Conservation (phyloP, 2,888 invertebrate species). For the Steinernema carpocapsae region DNA sequence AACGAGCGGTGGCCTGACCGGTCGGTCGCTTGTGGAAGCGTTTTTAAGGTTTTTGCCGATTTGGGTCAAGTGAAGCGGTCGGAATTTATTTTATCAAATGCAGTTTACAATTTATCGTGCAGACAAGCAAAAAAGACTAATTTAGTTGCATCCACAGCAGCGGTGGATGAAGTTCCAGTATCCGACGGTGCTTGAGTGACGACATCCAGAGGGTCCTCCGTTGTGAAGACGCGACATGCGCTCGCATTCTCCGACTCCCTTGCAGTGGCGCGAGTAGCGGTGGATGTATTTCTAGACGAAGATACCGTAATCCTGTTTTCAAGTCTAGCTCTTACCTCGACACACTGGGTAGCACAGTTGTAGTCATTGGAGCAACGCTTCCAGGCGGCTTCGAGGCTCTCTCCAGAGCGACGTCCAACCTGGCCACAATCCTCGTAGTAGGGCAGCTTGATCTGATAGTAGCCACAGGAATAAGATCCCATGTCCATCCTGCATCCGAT, state of each 20-base stretch:
- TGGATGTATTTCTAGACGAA: slow-evolving; percentile 43
- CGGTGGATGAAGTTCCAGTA: slow-evolving; percentile 55
- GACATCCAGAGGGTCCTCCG: slow-evolving; percentile 61
- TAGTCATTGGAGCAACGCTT: slow-evolving; percentile 51
- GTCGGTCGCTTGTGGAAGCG: too few species aligned
- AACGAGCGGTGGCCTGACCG: too few species aligned
- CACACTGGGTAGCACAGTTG: slow-evolving; percentile 45
- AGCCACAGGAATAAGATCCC: slow-evolving; percentile 62
- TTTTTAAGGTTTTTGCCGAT: too few species aligned
- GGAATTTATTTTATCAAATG: too few species aligned
- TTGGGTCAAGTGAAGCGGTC: too few species aligned
- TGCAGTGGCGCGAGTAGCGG: slow-evolving; percentile 45
- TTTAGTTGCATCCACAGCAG: slow-evolving; percentile 36
- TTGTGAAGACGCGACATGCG: slow-evolving; percentile 45
- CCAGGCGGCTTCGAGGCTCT: slow-evolving; percentile 50
- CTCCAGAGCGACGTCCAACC: slow-evolving; percentile 61
- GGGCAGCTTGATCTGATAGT: slow-evolving; percentile 67
- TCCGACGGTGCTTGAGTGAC: slow-evolving; percentile 51
- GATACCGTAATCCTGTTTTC: not conserved
- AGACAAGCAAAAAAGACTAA: not conserved
- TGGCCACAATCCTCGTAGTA: slow-evolving; percentile 69
- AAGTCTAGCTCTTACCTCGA: slow-evolving; percentile 39
- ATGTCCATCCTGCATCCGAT: slow-evolving; percentile 62
- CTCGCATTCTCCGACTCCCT: slow-evolving; percentile 42
- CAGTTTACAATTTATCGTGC: too few species aligned